Base-by-base conservation (phyloP, 2,113 vertebrate genomes). In the Toxostoma redivivum region DNA sequence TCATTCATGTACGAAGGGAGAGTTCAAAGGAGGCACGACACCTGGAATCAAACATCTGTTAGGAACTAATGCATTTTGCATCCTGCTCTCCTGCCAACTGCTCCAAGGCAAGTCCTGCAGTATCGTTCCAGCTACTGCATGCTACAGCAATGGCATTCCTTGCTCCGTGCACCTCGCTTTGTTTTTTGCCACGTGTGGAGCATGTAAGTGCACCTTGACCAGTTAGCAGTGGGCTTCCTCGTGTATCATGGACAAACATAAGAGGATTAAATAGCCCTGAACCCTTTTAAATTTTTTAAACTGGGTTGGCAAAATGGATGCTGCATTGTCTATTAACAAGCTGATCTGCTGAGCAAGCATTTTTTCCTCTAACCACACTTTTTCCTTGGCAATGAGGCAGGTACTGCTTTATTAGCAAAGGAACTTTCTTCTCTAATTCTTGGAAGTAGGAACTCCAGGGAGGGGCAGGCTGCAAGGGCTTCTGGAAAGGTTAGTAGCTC, bases 21-120 rank as follows among this genome's bases (percentile, higher is more conserved):
- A 92, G 90, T 94, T 94, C 86, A 94, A 94, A 97, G 93, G 84
- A 96, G 78, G 62, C 14, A 11, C 58, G 87, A 93, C 95, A 97
- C 96, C 96, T 97, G 95, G 96, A 97, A 97, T 94, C 84, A 94
- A 92, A 90, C 88, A 97, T 95, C 88, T 96, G 88, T 89, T 94
- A 83, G 74, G 94, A 91, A 65, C 91, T 53, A 81, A 95, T 80
- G 86, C 51, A 74, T 96, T 96, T 96, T 94, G 77, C 86, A 86
- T 94, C 93, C 45, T 37, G 92, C 57, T 71, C 60, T 91, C 31
- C 56, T 94, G 95, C 97, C 96, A 97, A 79, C 45, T 58, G 96
- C 90, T 91, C 64, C 74, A 5, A 92, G 92, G 83, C 93, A 85
- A 79, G 94, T 71, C 37, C 82, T 91, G 56, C 87, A 96, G 96